Evolutionary conservation across 2,797 vertebrate species (phyloP), one percentile per base, ranked within the genome.

Genomic region (Pangasius krempfi): DNA sequence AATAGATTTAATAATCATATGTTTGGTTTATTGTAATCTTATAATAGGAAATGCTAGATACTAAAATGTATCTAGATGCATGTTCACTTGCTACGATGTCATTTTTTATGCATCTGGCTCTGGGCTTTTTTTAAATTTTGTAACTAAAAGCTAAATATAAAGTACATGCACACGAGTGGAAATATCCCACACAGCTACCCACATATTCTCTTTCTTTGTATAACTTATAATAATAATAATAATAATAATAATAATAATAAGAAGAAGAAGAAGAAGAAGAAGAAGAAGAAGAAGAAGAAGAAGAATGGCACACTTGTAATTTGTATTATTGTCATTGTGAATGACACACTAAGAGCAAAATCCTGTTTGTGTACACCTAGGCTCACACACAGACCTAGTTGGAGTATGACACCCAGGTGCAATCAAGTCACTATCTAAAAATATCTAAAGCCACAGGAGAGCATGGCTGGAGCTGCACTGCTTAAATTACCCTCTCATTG

Each of bases 401-500:
- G 60, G 75, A 83, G 20, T 76, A 62, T 83, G 87, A 89, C 72
- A 79, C 72, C 89, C 83, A 91, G 87, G 88, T 84, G 70, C 40
- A 85, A 85, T 88, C 84, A 90, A 88, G 80, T 92, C 64, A 27
- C 5, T 2, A 56, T 90, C 92, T 94, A 94, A 93, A 94, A 93
- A 95, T 93, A 94, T 81, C 1, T 64, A 30, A 84, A 88, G 54
- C 72, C 70, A 84, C 64, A 90, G 72, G 40, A 81, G 84, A 90
- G 84, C 88, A 85, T 86, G 60, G 68, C 86, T 72, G 50, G 37
- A 60, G 16, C 84, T 9, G 25, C 8, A 44, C 50, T 89, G 90
- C 89, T 94, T 90, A 85, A 92, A 93, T 94, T 93, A 92, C 92
- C 68, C 58, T 70, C 81, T 54, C 56, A 54, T 52, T 85, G 33